Percentiles rank a stretch among this genome's conserved stretches.
Conservation (phyloP, 2,888 invertebrate species). For the Ashinkailepas kermadecensis region DNA sequence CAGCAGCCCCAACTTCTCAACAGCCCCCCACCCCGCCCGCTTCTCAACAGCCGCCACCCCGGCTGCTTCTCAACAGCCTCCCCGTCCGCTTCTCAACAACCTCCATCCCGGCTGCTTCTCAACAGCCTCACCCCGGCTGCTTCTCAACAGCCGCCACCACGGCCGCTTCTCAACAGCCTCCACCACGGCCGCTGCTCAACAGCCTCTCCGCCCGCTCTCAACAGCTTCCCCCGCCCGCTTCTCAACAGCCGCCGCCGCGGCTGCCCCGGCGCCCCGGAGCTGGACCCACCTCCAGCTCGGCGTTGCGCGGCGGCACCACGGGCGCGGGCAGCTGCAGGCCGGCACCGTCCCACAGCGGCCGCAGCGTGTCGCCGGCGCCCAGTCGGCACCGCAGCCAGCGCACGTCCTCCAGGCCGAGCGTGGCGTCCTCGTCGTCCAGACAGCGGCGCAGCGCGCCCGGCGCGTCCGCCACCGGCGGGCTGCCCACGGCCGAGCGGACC, state of each 20-base stretch:
- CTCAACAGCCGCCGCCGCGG: not conserved
- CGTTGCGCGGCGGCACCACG: not conserved
- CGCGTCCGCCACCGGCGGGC: not conserved
- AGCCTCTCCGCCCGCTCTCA: too few relatives aligned
- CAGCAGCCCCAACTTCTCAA: too few relatives aligned
- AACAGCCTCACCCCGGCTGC: too few relatives aligned
- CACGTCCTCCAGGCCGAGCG: not conserved
- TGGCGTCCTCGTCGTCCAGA: not conserved
- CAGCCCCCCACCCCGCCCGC: too few relatives aligned
- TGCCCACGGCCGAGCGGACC: not conserved
- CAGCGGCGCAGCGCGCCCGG: not conserved
- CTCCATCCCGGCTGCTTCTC: too few relatives aligned
- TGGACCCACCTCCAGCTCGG: not conserved
- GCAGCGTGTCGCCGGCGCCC: not conserved
- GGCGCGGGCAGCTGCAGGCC: not conserved
- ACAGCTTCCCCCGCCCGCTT: too few relatives aligned
- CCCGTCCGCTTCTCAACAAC: too few relatives aligned
- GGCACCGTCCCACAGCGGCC: not conserved
- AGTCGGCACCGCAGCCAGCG: slow-evolving; percentile 4
- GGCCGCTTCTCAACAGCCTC: too few relatives aligned
- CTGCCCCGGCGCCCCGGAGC: not conserved
- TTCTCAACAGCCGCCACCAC: too few relatives aligned
- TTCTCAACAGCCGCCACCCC: too few relatives aligned
- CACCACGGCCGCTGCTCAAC: too few relatives aligned
- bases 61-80: too few relatives aligned